A percentile compares a stretch with the other conserved stretches of the same genome.
Evolutionary conservation across 2,113 vertebrate species (phyloP).

Genomic region (Setophaga coronata): DNA sequence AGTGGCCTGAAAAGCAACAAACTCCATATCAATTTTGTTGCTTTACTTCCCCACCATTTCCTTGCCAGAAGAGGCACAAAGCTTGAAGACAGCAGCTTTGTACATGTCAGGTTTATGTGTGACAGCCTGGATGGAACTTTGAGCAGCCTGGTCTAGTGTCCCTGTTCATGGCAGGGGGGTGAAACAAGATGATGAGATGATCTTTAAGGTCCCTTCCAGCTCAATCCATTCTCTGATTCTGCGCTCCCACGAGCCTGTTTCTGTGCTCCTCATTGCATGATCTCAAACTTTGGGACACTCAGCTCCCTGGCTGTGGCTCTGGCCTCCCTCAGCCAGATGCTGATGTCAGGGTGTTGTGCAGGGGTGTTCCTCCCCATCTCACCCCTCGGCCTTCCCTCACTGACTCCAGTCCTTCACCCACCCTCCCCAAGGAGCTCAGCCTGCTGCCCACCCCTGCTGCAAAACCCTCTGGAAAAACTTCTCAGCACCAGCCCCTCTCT

Average conservation of each 20-base stretch:
- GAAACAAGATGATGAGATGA: background rate
- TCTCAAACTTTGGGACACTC: background rate
- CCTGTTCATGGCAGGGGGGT: background rate
- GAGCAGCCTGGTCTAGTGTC: background rate
- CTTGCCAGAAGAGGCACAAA: background rate
- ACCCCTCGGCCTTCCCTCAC: fast-evolving
- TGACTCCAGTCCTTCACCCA: too few species aligned
- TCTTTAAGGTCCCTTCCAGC: background rate
- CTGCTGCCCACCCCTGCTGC: fast-evolving
- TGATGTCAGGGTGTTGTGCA: background rate
- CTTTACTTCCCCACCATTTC: background rate
- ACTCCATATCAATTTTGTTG: fast-evolving
- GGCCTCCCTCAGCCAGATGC: background rate
- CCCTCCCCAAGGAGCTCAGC: background rate
- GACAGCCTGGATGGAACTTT: background rate
- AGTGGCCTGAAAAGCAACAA: background rate
- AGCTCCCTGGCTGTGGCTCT: fast-evolving
- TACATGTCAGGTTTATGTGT: fast-evolving
- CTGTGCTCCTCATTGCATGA: background rate
- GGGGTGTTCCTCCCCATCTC: background rate
- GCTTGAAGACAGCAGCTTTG: background rate
- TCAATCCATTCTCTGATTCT: background rate
- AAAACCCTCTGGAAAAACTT: background rate
- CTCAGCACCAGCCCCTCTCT: background rate
- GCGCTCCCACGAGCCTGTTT: background rate